Conservation (phyloP, 2,888 invertebrate genomes). For the Mesodorylaimus sp. region DNA sequence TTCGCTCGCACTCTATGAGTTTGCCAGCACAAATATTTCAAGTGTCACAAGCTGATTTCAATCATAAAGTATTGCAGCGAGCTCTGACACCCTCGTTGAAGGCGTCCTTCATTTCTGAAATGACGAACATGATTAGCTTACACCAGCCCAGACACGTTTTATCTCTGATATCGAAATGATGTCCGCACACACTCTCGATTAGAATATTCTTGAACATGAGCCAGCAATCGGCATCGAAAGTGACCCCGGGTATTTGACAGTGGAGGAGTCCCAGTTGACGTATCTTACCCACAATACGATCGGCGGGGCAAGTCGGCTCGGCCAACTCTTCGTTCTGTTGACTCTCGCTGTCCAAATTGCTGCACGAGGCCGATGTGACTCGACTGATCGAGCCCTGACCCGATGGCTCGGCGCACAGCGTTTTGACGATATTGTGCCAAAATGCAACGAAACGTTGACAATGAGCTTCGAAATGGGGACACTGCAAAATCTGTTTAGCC, state of each 20-base stretch:
- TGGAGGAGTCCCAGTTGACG: constrained; percentile 11
- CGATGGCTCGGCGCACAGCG: no score
- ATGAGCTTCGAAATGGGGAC: background rate
- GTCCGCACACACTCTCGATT: constrained; percentile 18
- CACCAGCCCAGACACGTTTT: constrained; percentile 19
- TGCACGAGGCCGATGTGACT: no score
- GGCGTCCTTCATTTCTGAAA: constrained; percentile 25
- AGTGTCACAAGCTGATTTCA: no score
- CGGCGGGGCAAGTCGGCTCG: no score
- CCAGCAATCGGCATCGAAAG: constrained; percentile 25
- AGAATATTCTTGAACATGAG: constrained; percentile 23
- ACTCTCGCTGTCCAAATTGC: background rate
- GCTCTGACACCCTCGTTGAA: constrained; percentile 8
- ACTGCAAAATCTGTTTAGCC: background rate
- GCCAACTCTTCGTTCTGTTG: background rate
- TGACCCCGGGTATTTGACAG: constrained; percentile 21
- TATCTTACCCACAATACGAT: background rate
- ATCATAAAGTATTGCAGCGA: background rate
- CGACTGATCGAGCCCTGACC: no score
- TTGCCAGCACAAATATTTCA: no score
- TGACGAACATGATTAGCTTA: constrained; percentile 22
- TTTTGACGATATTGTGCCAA: background rate
- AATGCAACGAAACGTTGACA: background rate
- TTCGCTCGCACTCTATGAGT: no score
- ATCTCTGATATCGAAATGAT: constrained; percentile 14